phyloP scores from a whole-genome alignment of 2,888 invertebrate genomes.

The Bedellia somnulentella region DNA sequence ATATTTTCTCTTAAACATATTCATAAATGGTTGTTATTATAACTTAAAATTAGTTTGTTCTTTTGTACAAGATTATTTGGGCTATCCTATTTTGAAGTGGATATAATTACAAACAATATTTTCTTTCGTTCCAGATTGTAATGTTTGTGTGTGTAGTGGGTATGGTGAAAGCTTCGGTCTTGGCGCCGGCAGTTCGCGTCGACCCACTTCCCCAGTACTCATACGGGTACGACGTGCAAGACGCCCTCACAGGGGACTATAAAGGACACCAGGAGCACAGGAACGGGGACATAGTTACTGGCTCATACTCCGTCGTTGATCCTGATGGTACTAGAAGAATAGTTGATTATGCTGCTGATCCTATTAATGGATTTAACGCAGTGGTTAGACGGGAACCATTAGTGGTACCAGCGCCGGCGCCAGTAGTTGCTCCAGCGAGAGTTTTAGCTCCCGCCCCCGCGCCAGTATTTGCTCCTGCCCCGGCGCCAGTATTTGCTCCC shows the following conservation, averaged over 20 bases:
- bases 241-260: slow-evolving; percentile 60
- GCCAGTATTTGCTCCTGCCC: slow-evolving; percentile 20
- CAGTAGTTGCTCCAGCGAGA: slow-evolving; percentile 17
- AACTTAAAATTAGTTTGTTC: no score
- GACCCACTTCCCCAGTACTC: slow-evolving; percentile 58
- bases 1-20: no score
- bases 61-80: no score
- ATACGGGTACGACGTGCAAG: slow-evolving; percentile 61
- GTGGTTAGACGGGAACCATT: slow-evolving; percentile 58
- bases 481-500: slow-evolving; percentile 20
- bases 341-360: slow-evolving; percentile 59
- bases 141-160: slow-evolving; percentile 45
- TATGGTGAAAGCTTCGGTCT: slow-evolving; percentile 31
- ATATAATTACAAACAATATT: not conserved
- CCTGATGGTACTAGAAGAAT: slow-evolving; percentile 59
- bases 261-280: slow-evolving; percentile 60
- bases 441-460: slow-evolving; percentile 18
- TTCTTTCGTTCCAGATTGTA: slow-evolving; percentile 39
- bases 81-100: no score
- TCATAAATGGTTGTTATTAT: no score
- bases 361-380: slow-evolving; percentile 60
- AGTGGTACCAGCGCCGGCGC: slow-evolving; percentile 21
- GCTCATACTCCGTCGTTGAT: slow-evolving; percentile 57
- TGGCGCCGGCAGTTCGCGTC: slow-evolving; percentile 32
- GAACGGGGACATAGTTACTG: slow-evolving; percentile 59